phyloP scores from a whole-genome alignment of 2,888 invertebrate genomes.

The Chydorus sphaericus region DNA sequence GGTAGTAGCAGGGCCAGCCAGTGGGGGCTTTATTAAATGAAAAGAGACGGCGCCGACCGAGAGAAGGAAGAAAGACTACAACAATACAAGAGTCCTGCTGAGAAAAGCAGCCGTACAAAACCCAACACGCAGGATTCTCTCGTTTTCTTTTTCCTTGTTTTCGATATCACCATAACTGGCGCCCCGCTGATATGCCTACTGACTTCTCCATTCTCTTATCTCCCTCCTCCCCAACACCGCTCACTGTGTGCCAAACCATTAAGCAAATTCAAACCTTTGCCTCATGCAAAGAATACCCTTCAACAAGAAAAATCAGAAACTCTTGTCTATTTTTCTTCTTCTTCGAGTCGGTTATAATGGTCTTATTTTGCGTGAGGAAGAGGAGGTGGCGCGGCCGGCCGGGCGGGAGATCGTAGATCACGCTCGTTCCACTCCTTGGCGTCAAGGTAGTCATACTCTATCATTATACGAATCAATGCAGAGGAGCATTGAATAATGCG shows the following conservation, averaged over 20 bases:
- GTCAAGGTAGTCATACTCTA: neutral
- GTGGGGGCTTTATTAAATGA: neutral
- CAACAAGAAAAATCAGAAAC: too few relatives aligned
- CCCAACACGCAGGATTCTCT: neutral
- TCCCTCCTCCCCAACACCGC: conserved; percentile 2
- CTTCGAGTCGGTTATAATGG: neutral
- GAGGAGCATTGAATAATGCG: neutral
- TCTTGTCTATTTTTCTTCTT: neutral
- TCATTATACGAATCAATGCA: neutral
- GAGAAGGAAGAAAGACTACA: too few relatives aligned
- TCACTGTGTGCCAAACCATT: neutral
- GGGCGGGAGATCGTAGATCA: neutral
- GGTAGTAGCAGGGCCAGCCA: neutral
- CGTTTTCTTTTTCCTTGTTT: neutral
- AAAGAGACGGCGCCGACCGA: conserved; percentile 6
- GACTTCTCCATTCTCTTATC: neutral
- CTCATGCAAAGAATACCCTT: too few relatives aligned
- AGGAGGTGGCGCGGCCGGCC: neutral
- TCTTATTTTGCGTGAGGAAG: neutral
- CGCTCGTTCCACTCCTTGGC: neutral
- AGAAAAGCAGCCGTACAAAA: neutral
- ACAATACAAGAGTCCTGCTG: conserved; percentile 6
- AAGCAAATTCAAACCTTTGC: too few relatives aligned
- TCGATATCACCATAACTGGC: neutral
- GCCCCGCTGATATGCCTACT: neutral